Base-by-base conservation (phyloP, 2,888 invertebrate species). In the Drosophila acutilabella region DNA sequence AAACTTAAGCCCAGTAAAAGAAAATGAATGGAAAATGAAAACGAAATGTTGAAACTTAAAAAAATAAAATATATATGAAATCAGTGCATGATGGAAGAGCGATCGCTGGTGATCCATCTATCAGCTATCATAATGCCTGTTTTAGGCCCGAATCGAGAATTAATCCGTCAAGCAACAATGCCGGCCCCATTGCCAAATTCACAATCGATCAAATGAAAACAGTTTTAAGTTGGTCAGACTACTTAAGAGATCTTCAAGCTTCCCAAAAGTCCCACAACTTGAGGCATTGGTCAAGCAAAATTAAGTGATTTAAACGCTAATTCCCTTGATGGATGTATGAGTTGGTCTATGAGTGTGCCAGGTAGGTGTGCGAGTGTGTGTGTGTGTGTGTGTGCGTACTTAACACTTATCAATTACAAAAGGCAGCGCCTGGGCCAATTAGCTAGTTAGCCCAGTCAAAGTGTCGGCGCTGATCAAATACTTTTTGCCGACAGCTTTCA, bases 71-170 rank as follows among this genome's bases (percentile, higher is more conserved):
- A 20, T 2, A 20, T 2, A 20, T 23, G 23, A 74, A 58, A 58
- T 64, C 59, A 54, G 13, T 47, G 48, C 59, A 72, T 79, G 80
- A 81, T 74, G 71, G 76, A 81, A 71, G 86, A 84, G 86, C 83
- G 71, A 66, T 68, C 74, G 70, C 23, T 41, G 67, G 71, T 74
- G 78, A 74, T 81, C 82, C 83, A 89, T 90, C 89, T 84, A 87
- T 71, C 87, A 75, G 81, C 82, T 76, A 89, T 90, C 90, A 89
- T 90, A 80, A 80, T 79, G 80, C 81, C 81, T 80, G 77, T 83
- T 88, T 89, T 88, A 84, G 83, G 83, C 87, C 86, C 88, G 56
- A 81, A 89, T 85, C 75, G 86, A 81, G 86, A 83, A 90, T 90
- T 91, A 90, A 91, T 90, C 90, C 91, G 88, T 90, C 90, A 90